Evolutionary conservation across 2,888 invertebrate species (phyloP).

Genomic region (Seira sanloemensis): DNA sequence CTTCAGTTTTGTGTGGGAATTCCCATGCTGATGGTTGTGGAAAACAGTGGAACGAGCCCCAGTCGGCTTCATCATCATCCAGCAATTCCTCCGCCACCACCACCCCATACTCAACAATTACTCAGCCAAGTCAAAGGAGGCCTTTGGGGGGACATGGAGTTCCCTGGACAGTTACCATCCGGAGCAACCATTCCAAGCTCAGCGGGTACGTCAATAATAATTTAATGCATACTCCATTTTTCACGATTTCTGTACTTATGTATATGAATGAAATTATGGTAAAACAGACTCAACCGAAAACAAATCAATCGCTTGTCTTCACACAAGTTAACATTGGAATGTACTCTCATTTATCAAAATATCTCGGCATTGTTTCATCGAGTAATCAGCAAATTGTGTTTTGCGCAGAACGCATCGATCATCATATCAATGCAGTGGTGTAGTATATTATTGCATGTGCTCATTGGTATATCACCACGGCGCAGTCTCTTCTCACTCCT

Average conservation of each 20-base stretch:
- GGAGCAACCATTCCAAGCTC: constrained; percentile 71
- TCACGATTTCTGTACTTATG: not conserved
- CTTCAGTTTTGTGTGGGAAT: constrained; percentile 23
- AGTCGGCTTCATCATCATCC: constrained; percentile 70
- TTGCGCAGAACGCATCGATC: not conserved
- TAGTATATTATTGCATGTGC: too few relatives aligned
- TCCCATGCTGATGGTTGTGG: constrained; percentile 74
- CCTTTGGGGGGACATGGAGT: constrained; percentile 73
- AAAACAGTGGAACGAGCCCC: constrained; percentile 71
- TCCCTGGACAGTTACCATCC: constrained; percentile 72
- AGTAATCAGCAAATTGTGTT: constrained; percentile 2
- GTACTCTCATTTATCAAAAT: not conserved
- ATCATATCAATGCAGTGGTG: not conserved
- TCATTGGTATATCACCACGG: not conserved
- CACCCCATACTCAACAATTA: constrained; percentile 35
- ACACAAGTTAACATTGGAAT: not conserved
- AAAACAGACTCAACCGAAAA: not conserved
- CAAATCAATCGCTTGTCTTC: not conserved
- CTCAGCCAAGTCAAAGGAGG: constrained; percentile 33
- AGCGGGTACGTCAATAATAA: constrained; percentile 60
- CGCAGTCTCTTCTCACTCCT: not conserved
- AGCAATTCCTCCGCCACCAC: constrained; percentile 40
- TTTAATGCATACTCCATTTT: not conserved
- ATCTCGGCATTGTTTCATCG: not conserved
- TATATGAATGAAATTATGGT: not conserved